These are phyloP conservation scores for Anthophora plumipes DNA, from an alignment of 2,888 invertebrate species.

Conservation along the genomic window DNA sequence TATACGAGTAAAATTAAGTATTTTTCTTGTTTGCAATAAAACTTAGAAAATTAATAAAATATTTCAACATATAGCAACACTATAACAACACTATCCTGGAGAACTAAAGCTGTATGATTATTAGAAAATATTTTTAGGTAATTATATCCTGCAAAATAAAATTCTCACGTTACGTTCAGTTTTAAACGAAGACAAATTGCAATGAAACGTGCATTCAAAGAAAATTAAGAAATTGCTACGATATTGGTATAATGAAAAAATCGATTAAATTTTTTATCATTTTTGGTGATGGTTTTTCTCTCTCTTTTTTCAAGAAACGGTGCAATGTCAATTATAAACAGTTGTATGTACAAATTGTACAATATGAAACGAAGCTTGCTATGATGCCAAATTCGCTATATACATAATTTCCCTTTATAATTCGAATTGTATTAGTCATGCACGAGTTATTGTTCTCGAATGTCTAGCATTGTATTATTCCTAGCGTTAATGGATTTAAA, in stretches of 20 bases:
- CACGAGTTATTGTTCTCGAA: constrained; percentile 25
- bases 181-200: too few relatives aligned
- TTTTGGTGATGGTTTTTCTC: too few relatives aligned
- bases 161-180: too few relatives aligned
- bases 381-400: too few relatives aligned
- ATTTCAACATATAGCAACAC: too few relatives aligned
- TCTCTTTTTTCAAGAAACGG: background rate
- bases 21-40: background rate
- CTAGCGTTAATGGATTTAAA: background rate
- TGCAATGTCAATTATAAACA: background rate
- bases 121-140: background rate
- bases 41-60: too few relatives aligned
- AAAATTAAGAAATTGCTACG: background rate
- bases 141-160: background rate
- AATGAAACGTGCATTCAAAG: background rate
- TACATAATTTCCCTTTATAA: background rate
- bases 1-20: too few relatives aligned
- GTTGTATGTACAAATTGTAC: background rate
- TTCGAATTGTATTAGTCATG: constrained; percentile 17
- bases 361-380: background rate
- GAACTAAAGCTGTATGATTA: background rate
- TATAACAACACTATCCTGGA: background rate
- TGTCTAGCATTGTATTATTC: constrained; percentile 18
- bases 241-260: background rate
- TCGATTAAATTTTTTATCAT: background rate